A percentile compares a stretch with the other conserved stretches of the same genome.
These are phyloP conservation scores for Sparidentex hasta DNA, from an alignment of 2,797 vertebrate species.

Conservation along the genomic window DNA sequence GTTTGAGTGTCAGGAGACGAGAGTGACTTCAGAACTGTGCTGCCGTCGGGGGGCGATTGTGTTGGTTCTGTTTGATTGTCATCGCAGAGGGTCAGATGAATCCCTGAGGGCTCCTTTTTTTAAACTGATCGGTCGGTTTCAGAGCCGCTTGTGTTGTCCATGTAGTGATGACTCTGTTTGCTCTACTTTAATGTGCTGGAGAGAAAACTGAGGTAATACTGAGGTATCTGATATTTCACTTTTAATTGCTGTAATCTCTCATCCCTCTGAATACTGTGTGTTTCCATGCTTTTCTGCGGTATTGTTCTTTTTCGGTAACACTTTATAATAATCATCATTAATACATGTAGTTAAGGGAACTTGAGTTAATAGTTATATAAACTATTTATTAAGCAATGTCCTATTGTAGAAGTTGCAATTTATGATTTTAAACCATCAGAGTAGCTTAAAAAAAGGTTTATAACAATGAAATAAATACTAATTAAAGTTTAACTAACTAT, in stretches of 20 bases:
- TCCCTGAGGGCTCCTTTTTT: neutral
- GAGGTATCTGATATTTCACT: neutral
- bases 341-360: too few relatives aligned
- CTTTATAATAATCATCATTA: too few relatives aligned
- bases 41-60: neutral
- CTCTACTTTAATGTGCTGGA: neutral
- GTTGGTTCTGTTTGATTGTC: slow-evolving; percentile 1
- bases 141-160: neutral
- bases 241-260: too few relatives aligned
- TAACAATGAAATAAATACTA: too few relatives aligned
- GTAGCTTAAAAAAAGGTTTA: too few relatives aligned
- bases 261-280: neutral
- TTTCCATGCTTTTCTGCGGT: neutral
- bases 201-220: neutral
- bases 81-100: neutral
- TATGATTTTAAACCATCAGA: too few relatives aligned
- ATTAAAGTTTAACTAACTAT: too few relatives aligned
- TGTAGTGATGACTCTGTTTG: neutral
- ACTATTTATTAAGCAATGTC: too few relatives aligned
- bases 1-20: neutral
- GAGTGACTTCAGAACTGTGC: neutral
- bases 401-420: too few relatives aligned
- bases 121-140: neutral
- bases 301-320: neutral
- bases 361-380: too few relatives aligned